Conservation (phyloP, 2,797 vertebrate genomes). For the Hafferia zeledoni region DNA sequence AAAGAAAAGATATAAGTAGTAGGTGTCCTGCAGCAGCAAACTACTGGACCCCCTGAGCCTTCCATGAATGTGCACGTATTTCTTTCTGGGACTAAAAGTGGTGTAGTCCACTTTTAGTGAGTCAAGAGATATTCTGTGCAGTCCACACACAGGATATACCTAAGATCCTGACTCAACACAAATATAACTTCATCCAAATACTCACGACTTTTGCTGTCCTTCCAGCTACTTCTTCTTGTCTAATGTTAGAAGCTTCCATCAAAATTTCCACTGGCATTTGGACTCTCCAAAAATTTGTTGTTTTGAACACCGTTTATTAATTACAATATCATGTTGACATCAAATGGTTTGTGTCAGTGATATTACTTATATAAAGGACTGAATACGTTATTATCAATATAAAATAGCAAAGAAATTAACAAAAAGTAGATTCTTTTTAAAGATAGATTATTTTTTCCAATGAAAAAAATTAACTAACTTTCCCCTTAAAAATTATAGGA, state of each 20-base stretch:
- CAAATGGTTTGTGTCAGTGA: not conserved
- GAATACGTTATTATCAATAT: not conserved
- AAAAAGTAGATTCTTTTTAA: not conserved
- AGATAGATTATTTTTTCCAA: not conserved
- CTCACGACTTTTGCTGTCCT: not conserved
- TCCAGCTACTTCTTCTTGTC: not conserved
- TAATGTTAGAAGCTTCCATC: not conserved
- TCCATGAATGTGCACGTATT: fast-evolving
- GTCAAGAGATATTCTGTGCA: not conserved
- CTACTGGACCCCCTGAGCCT: not conserved
- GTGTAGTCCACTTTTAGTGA: fast-evolving
- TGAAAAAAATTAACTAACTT: not conserved
- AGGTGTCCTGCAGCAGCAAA: not conserved
- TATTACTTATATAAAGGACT: fast-evolving
- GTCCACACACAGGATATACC: fast-evolving
- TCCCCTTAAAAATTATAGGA: not conserved
- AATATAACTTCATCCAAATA: not conserved
- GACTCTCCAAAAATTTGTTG: not conserved
- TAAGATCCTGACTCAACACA: not conserved
- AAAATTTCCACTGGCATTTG: not conserved
- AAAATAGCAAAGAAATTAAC: not conserved
- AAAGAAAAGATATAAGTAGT: not conserved
- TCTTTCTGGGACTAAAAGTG: not conserved
- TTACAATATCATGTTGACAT: fast-evolving
- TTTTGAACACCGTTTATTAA: not conserved